Evolutionary conservation across 2,888 invertebrate species (phyloP).

Genomic region (Biston stratarius): DNA sequence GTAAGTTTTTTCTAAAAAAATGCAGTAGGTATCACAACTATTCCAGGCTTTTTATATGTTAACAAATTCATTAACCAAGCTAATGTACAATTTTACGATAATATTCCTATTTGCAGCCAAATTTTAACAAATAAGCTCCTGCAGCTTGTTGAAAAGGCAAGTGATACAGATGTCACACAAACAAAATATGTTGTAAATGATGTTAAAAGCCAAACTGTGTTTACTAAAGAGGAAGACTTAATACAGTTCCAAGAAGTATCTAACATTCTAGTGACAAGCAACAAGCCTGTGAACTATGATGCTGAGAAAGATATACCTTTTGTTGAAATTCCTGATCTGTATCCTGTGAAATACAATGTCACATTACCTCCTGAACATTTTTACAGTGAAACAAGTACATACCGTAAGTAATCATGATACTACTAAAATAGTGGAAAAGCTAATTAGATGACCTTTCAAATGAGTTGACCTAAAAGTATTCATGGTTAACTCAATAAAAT

Average conservation of each 20-base stretch:
- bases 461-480: too few species aligned
- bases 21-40: not conserved
- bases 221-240: constrained; percentile 87
- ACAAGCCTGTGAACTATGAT: constrained; percentile 86
- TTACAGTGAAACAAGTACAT: constrained; percentile 87
- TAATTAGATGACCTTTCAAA: too few species aligned
- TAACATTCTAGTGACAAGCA: constrained; percentile 89
- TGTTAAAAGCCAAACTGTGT: constrained; percentile 84
- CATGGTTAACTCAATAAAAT: too few species aligned
- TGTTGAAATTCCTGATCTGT: constrained; percentile 89
- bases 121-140: constrained; percentile 89
- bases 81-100: too few species aligned
- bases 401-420: constrained; percentile 87
- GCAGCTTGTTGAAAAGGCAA: constrained; percentile 89
- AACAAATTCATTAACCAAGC: not conserved
- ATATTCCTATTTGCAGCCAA: constrained; percentile 82
- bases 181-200: constrained; percentile 87
- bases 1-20: constrained; percentile 73
- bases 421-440: not conserved
- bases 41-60: not conserved
- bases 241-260: constrained; percentile 89
- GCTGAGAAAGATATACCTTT: constrained; percentile 79
- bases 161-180: constrained; percentile 82
- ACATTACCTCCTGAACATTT: constrained; percentile 88
- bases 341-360: constrained; percentile 91